phyloP scores from a whole-genome alignment of 2,113 vertebrate genomes.

The Mustelus asterias region DNA sequence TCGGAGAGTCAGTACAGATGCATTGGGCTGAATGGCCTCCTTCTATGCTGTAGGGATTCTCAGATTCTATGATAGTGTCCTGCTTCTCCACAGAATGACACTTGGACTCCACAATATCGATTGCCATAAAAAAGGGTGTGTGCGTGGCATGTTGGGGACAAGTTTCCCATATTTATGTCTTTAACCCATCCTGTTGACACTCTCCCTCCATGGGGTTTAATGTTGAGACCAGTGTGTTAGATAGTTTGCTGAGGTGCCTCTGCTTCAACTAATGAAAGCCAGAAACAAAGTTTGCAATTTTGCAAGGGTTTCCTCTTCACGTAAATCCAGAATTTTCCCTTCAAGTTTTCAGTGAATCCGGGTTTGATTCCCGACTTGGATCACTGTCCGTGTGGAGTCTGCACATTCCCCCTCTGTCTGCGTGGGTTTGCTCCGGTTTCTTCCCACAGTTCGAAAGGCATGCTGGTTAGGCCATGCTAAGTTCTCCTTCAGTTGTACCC shows the following conservation, averaged over 20 bases:
- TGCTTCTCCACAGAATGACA: not conserved
- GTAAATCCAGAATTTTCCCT: not conserved
- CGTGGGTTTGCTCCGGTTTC: no score
- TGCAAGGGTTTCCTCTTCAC: not conserved
- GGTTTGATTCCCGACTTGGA: no score
- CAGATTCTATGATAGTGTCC: not conserved
- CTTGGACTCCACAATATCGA: not conserved
- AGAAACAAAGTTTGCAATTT: not conserved
- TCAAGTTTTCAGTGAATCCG: not conserved
- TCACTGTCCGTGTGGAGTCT: no score
- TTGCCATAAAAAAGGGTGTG: not conserved
- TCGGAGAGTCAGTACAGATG: no score
- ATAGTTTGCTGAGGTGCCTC: not conserved
- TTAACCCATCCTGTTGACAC: not conserved
- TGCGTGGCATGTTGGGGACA: not conserved
- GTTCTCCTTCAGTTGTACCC: no score
- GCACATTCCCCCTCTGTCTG: no score
- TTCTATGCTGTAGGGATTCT: no score
- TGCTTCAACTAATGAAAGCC: not conserved
- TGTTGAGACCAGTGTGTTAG: not conserved
- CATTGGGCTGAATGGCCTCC: no score
- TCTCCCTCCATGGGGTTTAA: not conserved
- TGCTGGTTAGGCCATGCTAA: no score
- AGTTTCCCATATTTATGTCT: not conserved
- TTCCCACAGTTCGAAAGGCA: no score